These are phyloP conservation scores for Coregonus clupeaformis DNA, from an alignment of 2,113 vertebrate species.

Conservation along the genomic window DNA sequence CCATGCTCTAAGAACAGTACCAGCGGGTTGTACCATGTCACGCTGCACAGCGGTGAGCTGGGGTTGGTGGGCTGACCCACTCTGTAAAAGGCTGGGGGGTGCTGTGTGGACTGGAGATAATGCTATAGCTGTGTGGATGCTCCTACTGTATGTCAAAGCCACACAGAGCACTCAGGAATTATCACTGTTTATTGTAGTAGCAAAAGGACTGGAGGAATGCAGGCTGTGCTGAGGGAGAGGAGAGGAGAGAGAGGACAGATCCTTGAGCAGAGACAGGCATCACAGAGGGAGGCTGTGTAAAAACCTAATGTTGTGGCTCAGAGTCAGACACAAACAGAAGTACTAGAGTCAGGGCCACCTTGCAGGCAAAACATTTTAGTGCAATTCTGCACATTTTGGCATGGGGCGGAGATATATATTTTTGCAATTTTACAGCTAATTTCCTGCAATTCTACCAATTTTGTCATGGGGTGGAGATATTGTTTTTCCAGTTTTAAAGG, in stretches of 20 bases:
- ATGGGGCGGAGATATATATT: no score
- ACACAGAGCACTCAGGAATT: neutral
- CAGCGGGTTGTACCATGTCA: slow-evolving; percentile 32
- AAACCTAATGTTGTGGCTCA: neutral
- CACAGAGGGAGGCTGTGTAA: neutral
- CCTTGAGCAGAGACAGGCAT: neutral
- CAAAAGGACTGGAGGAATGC: neutral
- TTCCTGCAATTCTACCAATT: no score
- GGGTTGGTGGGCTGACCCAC: slow-evolving; percentile 25
- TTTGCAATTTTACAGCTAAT: neutral
- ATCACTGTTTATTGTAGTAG: neutral
- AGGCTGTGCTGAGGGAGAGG: neutral
- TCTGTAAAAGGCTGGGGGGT: neutral
- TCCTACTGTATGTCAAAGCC: neutral
- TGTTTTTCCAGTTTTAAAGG: neutral
- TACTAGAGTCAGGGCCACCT: neutral
- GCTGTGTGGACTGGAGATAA: neutral
- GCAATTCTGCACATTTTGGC: no score
- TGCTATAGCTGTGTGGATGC: neutral
- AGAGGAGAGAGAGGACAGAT: neutral
- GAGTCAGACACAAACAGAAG: neutral
- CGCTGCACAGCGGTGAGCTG: slow-evolving; percentile 1
- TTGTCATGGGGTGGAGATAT: neutral
- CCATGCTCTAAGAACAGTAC: slow-evolving; percentile 18
- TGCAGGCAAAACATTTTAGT: neutral